A percentile compares a stretch with the other conserved stretches of the same genome.
phyloP scores from a whole-genome alignment of 2,113 vertebrate species.

The Vireo altiloquus region DNA sequence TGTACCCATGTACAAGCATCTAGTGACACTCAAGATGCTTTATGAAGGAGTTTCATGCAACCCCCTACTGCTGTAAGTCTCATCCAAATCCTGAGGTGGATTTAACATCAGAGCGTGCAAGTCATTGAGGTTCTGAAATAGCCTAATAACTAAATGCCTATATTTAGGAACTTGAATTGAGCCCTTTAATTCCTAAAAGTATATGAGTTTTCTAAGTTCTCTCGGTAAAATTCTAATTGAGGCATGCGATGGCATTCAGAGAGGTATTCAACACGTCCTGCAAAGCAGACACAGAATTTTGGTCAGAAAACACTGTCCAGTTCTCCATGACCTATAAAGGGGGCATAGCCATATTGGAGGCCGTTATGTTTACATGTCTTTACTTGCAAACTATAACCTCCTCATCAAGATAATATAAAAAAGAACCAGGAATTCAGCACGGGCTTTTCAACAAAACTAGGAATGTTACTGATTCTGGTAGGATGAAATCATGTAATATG shows the following conservation, averaged over 20 bases:
- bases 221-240: neutral
- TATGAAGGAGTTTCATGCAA: neutral
- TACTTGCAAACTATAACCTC: neutral
- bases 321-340: neutral
- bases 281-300: neutral
- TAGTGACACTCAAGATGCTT: neutral
- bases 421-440: neutral
- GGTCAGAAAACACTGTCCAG: neutral
- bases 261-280: neutral
- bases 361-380: neutral
- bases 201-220: neutral
- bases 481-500: neutral
- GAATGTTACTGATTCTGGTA: neutral
- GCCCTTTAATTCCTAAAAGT: neutral
- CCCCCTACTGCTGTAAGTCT: neutral
- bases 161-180: neutral
- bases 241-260: neutral
- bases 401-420: neutral
- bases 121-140: neutral
- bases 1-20: neutral
- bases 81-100: neutral
- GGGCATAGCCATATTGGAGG: neutral
- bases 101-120: neutral
- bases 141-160: neutral
- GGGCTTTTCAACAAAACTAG: neutral